Evolutionary conservation across 2,113 vertebrate species (phyloP).

Genomic region (Pelodiscus sinensis): DNA sequence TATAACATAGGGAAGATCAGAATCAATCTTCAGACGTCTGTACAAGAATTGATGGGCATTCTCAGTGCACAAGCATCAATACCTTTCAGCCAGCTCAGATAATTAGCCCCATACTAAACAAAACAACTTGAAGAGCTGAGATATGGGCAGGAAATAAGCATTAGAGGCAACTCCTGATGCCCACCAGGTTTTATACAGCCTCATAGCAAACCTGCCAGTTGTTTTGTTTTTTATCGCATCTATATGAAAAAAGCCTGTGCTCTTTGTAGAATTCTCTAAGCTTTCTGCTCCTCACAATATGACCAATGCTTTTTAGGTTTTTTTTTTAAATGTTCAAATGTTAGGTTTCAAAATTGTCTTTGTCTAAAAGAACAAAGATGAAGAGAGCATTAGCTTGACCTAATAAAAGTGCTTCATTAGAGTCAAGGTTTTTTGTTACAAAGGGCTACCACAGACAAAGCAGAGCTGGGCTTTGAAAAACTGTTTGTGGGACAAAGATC

Average conservation of each 20-base stretch:
- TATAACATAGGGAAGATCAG: neutral
- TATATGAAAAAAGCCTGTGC: neutral
- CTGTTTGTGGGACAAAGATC: conserved; percentile 57
- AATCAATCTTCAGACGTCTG: conserved; percentile 46
- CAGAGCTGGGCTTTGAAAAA: conserved; percentile 68
- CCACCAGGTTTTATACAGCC: conserved; percentile 10
- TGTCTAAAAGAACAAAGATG: conserved; percentile 64
- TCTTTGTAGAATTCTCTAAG: neutral
- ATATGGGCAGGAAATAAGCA: conserved; percentile 32
- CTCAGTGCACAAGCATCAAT: conserved; percentile 42
- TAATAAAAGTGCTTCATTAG: conserved; percentile 79
- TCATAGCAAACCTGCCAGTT: neutral
- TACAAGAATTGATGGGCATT: conserved; percentile 21
- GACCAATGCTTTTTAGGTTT: neutral
- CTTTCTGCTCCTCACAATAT: neutral
- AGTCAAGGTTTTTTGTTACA: conserved; percentile 72
- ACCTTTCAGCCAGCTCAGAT: conserved; percentile 35
- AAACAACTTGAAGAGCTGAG: conserved; percentile 39
- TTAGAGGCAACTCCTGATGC: neutral
- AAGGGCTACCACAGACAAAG: conserved; percentile 70
- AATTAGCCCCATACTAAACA: conserved; percentile 38
- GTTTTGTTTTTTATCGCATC: neutral
- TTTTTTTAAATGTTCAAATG: neutral
- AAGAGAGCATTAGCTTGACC: conserved; percentile 60
- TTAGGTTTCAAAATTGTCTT: conserved; percentile 61